A percentile compares a stretch with the other conserved stretches of the same genome.
Conservation (phyloP, 2,888 invertebrate genomes). For the Muscina levida region DNA sequence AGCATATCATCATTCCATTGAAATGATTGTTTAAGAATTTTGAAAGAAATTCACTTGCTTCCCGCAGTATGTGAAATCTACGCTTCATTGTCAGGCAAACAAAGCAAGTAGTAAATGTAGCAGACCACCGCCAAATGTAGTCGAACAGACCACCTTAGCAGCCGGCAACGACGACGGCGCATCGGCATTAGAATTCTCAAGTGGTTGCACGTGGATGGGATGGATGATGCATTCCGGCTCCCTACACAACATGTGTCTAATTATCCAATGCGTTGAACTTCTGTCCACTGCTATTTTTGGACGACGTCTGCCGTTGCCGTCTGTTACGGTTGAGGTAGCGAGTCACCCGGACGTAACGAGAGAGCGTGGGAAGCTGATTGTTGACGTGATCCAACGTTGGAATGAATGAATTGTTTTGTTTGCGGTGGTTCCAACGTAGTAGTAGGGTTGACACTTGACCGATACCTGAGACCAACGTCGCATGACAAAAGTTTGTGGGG, state of each 20-base stretch:
- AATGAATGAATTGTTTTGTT: not conserved
- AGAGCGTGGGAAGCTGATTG: slow-evolving; percentile 19
- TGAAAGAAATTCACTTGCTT: no score
- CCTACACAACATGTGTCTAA: not conserved
- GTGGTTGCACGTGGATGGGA: slow-evolving; percentile 6
- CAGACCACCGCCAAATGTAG: no score
- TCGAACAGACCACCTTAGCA: no score
- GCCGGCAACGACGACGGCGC: not conserved
- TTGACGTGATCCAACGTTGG: not conserved
- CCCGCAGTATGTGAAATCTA: no score
- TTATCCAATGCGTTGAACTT: not conserved
- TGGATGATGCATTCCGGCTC: not conserved
- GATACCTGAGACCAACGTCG: not conserved
- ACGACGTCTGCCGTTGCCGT: not conserved
- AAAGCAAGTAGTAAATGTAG: no score
- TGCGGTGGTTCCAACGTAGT: not conserved
- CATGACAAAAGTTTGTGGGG: no score
- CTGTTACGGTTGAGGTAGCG: not conserved
- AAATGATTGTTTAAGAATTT: no score
- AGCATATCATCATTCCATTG: no score
- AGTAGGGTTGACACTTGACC: not conserved
- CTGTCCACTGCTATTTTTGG: not conserved
- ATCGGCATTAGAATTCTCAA: not conserved
- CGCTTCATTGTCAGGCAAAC: no score
- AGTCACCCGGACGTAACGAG: not conserved